These are phyloP conservation scores for Phasianus colchicus DNA, from an alignment of 2,113 vertebrate species.

Conservation along the genomic window DNA sequence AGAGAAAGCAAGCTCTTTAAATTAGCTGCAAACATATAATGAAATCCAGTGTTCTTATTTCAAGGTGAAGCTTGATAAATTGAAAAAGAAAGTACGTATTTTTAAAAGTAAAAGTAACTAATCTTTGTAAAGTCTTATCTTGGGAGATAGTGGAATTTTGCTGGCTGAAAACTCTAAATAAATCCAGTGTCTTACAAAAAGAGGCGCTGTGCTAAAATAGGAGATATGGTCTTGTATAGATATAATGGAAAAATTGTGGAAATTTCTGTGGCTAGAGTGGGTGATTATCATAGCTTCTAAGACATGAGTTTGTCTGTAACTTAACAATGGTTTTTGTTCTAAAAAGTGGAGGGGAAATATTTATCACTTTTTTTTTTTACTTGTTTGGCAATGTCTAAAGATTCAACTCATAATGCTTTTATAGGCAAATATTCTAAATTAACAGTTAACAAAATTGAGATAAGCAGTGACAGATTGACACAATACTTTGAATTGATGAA, in stretches of 20 bases:
- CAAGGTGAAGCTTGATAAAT: slow-evolving; percentile 38
- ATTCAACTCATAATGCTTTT: not conserved
- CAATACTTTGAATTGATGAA: not conserved
- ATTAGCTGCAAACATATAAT: slow-evolving; percentile 8
- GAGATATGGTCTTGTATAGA: not conserved
- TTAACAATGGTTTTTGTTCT: not conserved
- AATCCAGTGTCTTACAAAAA: not conserved
- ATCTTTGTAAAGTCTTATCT: slow-evolving; percentile 21
- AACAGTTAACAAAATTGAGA: not conserved
- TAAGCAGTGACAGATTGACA: not conserved
- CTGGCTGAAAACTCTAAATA: slow-evolving; percentile 15
- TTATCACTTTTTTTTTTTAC: not conserved
- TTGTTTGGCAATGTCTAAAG: not conserved
- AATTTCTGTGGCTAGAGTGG: not conserved
- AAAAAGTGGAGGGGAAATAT: not conserved
- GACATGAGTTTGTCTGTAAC: not conserved
- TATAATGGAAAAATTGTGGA: not conserved
- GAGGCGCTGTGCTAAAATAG: not conserved
- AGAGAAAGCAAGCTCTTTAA: not conserved
- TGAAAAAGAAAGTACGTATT: not conserved
- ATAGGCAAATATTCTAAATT: not conserved
- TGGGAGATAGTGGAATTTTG: not conserved
- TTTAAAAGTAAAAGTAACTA: slow-evolving; percentile 45
- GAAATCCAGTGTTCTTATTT: slow-evolving; percentile 6
- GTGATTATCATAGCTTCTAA: not conserved